Percentiles rank a stretch among this genome's conserved stretches.
Conservation (phyloP, 2,888 invertebrate genomes). For the Dryobotodes eremita region DNA sequence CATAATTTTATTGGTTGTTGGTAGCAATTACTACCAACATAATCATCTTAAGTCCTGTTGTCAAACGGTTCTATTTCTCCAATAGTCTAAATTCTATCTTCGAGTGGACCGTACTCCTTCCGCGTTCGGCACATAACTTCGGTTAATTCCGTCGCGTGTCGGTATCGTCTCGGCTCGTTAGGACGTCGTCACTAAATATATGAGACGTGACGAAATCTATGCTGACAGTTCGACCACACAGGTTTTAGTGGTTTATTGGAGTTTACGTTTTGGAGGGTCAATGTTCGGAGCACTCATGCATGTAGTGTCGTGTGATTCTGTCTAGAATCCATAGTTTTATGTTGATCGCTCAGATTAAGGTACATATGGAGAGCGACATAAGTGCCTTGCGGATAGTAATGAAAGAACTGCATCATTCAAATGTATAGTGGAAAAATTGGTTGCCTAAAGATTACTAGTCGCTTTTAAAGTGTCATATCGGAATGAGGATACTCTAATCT, state of each 20-base stretch:
- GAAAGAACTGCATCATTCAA: background rate
- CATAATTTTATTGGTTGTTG: background rate
- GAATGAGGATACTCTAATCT: background rate
- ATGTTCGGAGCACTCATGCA: constrained; percentile 4
- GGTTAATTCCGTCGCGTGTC: constrained; percentile 57
- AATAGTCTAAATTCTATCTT: constrained; percentile 43
- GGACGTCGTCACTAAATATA: constrained; percentile 48
- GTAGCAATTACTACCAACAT: constrained; percentile 4
- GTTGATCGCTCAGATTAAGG: background rate
- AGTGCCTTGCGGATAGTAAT: background rate
- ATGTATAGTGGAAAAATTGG: background rate
- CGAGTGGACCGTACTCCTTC: constrained; percentile 50
- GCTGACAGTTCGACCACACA: constrained; percentile 64
- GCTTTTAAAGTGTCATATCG: background rate
- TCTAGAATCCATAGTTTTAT: background rate
- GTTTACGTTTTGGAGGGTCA: constrained; percentile 38
- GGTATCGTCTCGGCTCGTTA: constrained; percentile 50
- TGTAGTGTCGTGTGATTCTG: background rate
- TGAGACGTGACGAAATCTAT: constrained; percentile 57
- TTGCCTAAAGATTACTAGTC: background rate
- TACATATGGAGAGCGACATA: background rate
- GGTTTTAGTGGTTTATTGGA: constrained; percentile 43
- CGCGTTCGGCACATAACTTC: constrained; percentile 58
- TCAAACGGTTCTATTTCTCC: constrained; percentile 46
- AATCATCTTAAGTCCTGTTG: background rate